Conservation (phyloP, 2,113 vertebrate genomes). For the Bagarius yarrelli region DNA sequence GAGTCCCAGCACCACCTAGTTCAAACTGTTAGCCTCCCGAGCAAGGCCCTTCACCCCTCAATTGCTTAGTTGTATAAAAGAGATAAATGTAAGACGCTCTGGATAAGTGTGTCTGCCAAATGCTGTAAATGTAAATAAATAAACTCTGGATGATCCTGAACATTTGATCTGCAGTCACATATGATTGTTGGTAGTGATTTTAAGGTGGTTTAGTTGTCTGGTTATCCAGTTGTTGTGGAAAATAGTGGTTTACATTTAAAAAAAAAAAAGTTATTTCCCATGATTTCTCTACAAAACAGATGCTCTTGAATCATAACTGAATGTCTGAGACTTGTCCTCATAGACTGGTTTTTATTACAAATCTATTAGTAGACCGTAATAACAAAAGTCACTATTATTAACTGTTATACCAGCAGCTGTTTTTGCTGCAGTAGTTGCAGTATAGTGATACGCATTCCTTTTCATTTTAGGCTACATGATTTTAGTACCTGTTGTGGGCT, state of each 20-base stretch:
- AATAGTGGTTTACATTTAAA: background rate
- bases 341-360: background rate
- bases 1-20: too few relatives aligned
- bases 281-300: background rate
- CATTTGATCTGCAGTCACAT: background rate
- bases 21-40: too few relatives aligned
- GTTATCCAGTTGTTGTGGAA: background rate
- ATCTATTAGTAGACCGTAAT: background rate
- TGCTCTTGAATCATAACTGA: background rate
- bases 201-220: background rate
- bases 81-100: too few relatives aligned
- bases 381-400: background rate
- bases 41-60: too few relatives aligned
- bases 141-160: background rate
- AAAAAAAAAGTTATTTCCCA: background rate
- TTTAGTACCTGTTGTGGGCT: conserved; percentile 13
- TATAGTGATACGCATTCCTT: background rate
- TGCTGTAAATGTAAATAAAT: too few relatives aligned
- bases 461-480: background rate
- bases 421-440: background rate
- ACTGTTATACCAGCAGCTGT: background rate
- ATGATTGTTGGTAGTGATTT: background rate
- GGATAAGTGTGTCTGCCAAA: too few relatives aligned
- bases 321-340: background rate
- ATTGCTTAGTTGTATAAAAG: too few relatives aligned